Percentiles rank a stretch among this genome's conserved stretches.
These are phyloP conservation scores for Neodiprion fabricii DNA, from an alignment of 1,140 invertebrate genomes.

Conservation along the genomic window DNA sequence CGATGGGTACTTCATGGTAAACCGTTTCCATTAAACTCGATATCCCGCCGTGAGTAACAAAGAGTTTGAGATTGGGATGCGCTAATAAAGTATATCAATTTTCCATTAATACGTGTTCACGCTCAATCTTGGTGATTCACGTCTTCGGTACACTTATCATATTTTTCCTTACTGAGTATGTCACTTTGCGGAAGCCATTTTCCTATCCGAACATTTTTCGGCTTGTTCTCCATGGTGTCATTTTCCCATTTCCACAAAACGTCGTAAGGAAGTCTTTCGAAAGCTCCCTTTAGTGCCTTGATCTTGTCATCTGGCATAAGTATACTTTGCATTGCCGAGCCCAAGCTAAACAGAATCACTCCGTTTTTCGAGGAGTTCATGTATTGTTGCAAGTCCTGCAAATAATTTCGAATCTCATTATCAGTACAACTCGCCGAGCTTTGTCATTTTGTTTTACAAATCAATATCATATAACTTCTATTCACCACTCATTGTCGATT, in stretches of 20 bases:
- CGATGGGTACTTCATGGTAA: slow-evolving; percentile 61
- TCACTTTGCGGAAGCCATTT: slow-evolving; percentile 67
- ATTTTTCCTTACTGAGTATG: slow-evolving; percentile 53
- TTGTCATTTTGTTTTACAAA: too few species aligned
- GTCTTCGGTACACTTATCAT: neutral
- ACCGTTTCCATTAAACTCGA: slow-evolving; percentile 61
- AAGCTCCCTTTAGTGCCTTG: slow-evolving; percentile 36
- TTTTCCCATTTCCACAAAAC: slow-evolving; percentile 58
- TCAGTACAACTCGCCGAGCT: neutral
- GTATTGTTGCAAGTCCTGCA: slow-evolving; percentile 35
- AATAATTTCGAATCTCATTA: neutral
- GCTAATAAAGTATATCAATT: slow-evolving; percentile 21
- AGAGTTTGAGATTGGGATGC: slow-evolving; percentile 49
- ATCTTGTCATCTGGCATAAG: slow-evolving; percentile 26
- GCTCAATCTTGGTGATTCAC: neutral
- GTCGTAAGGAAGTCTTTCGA: slow-evolving; percentile 44
- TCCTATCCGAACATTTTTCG: slow-evolving; percentile 58
- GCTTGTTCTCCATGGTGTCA: slow-evolving; percentile 42
- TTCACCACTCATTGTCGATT: too few species aligned
- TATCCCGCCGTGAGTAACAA: slow-evolving; percentile 64
- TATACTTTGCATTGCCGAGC: slow-evolving; percentile 28
- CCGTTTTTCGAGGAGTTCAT: slow-evolving; percentile 32
- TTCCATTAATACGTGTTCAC: neutral
- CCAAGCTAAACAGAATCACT: slow-evolving; percentile 41
- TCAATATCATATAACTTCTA: too few species aligned